Percentiles rank a stretch among this genome's conserved stretches.
These are phyloP conservation scores for Clavelina lepadiformis DNA, from an alignment of 23 tunicate genomes.

Conservation along the genomic window DNA sequence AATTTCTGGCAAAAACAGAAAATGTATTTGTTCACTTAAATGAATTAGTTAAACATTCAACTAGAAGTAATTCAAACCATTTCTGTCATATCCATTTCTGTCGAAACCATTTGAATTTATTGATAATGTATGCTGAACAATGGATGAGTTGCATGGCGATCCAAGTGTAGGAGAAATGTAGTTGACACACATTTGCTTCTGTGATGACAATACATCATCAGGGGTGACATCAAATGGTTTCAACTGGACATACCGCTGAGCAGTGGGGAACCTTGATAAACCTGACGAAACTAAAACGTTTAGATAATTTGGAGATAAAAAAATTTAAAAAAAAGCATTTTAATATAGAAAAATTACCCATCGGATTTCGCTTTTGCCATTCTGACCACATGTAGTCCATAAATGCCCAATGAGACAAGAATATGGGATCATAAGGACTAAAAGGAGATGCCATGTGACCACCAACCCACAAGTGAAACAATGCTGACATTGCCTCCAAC, in stretches of 20 bases:
- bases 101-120: conserved; percentile 46
- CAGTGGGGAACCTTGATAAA: conserved; percentile 51
- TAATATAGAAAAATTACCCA: conserved; percentile 24
- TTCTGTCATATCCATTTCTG: conserved; percentile 60
- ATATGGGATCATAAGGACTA: conserved; percentile 83
- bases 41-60: conserved; percentile 4
- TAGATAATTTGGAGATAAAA: background rate
- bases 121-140: conserved; percentile 4
- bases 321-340: background rate
- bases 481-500: conserved; percentile 51
- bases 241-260: conserved; percentile 39
- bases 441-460: conserved; percentile 92
- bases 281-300: conserved; percentile 9
- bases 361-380: conserved; percentile 73
- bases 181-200: conserved; percentile 67
- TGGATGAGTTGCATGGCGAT: conserved; percentile 56
- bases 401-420: conserved; percentile 90
- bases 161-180: conserved; percentile 88
- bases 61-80: conserved; percentile 12
- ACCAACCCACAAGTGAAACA: conserved; percentile 84
- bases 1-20: background rate
- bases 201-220: conserved; percentile 63
- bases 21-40: background rate
- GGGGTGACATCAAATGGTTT: conserved; percentile 67
- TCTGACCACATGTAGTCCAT: conserved; percentile 70